Conservation (phyloP, 2,888 invertebrate genomes). For the Melinopterus prodromus region DNA sequence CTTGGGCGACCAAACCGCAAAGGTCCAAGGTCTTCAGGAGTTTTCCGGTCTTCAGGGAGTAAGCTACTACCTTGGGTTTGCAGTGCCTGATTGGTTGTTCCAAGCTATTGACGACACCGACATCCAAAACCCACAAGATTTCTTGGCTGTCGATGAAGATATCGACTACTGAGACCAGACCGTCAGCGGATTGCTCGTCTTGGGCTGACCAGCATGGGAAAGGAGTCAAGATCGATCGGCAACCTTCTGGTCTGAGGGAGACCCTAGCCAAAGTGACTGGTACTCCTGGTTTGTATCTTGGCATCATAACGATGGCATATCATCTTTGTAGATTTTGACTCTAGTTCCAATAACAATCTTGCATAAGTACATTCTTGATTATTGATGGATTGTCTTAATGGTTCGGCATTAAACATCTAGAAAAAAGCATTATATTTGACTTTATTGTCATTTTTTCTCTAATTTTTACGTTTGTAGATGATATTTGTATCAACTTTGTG, state of each 20-base stretch:
- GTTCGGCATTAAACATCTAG: conserved; percentile 52
- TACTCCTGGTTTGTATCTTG: conserved; percentile 70
- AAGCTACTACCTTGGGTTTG: conserved; percentile 73
- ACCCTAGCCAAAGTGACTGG: conserved; percentile 63
- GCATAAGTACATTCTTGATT: conserved; percentile 65
- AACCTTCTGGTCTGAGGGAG: conserved; percentile 61
- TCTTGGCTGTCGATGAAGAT: conserved; percentile 68
- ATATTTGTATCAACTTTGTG: too few relatives aligned
- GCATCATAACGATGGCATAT: conserved; percentile 65
- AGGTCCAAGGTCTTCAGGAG: conserved; percentile 70
- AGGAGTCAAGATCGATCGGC: conserved; percentile 63
- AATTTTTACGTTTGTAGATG: too few relatives aligned
- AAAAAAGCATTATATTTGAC: too few relatives aligned
- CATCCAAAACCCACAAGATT: conserved; percentile 77
- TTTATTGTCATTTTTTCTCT: too few relatives aligned
- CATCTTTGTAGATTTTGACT: conserved; percentile 65
- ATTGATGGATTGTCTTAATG: conserved; percentile 66
- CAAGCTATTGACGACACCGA: conserved; percentile 74
- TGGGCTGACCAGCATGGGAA: conserved; percentile 73
- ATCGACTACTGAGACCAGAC: conserved; percentile 76
- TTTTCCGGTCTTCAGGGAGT: conserved; percentile 68
- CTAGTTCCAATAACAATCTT: conserved; percentile 70
- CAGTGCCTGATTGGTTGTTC: conserved; percentile 71
- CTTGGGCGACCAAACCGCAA: conserved; percentile 65
- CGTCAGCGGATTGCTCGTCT: conserved; percentile 69